phyloP scores from a whole-genome alignment of 1,140 invertebrate species.

The Paracyclopina nana region DNA sequence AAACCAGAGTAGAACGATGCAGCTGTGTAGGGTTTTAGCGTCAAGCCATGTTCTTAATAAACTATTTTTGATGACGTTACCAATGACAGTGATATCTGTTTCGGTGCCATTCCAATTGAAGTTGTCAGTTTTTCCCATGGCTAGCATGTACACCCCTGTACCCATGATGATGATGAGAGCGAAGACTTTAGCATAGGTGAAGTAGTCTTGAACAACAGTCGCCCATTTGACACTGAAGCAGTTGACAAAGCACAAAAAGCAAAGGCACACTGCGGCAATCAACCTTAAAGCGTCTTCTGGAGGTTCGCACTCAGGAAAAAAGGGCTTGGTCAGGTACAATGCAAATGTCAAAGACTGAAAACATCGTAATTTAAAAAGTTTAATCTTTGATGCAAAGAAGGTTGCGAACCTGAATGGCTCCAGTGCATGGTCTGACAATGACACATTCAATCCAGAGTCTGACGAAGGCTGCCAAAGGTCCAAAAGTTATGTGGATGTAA shows the following conservation, averaged over 20 bases:
- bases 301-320: conserved; percentile 68
- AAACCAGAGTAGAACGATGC: conserved; percentile 80
- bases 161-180: conserved; percentile 81
- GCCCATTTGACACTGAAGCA: conserved; percentile 93
- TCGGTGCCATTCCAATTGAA: conserved; percentile 84
- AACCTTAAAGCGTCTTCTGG: conserved; percentile 55
- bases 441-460: conserved; percentile 93
- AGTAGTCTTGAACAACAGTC: conserved; percentile 82
- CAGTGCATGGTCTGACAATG: conserved; percentile 85
- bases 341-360: conserved; percentile 71
- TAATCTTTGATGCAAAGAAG: too few relatives aligned
- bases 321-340: conserved; percentile 72
- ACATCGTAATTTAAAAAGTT: too few relatives aligned
- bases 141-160: conserved; percentile 63
- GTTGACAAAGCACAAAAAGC: conserved; percentile 53
- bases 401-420: too few relatives aligned
- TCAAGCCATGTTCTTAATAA: too few relatives aligned
- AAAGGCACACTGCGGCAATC: conserved; percentile 71
- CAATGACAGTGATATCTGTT: conserved; percentile 61
- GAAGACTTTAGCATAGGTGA: conserved; percentile 87
- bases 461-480: conserved; percentile 79
- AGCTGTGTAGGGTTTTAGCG: too few relatives aligned
- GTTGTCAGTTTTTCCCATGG: conserved; percentile 50
- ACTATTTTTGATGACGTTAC: too few relatives aligned
- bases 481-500: conserved; percentile 91